Evolutionary conservation across 1,140 invertebrate species (phyloP).

Genomic region (Cotesia typhae): DNA sequence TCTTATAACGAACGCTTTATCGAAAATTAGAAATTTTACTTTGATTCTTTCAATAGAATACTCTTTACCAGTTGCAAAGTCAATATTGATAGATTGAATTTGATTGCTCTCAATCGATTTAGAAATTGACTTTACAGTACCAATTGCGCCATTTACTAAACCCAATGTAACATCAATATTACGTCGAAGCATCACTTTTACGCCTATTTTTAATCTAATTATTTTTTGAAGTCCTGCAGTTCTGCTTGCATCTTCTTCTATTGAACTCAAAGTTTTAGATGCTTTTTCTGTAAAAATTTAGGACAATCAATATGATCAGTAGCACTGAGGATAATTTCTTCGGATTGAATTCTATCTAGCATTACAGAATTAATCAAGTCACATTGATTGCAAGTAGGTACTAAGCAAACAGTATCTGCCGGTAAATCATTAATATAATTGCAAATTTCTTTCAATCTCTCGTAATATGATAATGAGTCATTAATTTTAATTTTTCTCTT

Average conservation of each 20-base stretch:
- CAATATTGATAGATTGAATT: constrained; percentile 40
- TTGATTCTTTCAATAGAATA: constrained; percentile 40
- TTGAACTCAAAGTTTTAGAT: background rate
- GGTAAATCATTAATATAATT: constrained; percentile 31
- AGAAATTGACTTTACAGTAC: constrained; percentile 39
- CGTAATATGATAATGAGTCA: background rate
- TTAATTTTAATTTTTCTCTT: constrained; percentile 37
- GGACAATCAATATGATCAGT: background rate
- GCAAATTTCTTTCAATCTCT: constrained; percentile 37
- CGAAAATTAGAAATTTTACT: constrained; percentile 47
- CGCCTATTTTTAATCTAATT: constrained; percentile 43
- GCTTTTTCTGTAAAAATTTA: background rate
- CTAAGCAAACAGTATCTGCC: constrained; percentile 9
- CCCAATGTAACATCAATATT: constrained; percentile 49
- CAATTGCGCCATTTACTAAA: constrained; percentile 51
- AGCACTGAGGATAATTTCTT: constrained; percentile 10
- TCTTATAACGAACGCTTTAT: constrained; percentile 47
- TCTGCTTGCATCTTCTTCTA: background rate
- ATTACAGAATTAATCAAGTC: constrained; percentile 28
- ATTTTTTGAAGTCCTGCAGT: constrained; percentile 6
- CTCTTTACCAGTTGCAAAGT: constrained; percentile 31
- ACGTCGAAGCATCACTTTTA: constrained; percentile 45
- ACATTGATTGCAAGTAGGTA: constrained; percentile 17
- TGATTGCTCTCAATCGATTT: constrained; percentile 19
- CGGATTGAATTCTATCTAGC: constrained; percentile 17